These are phyloP conservation scores for Porites divaricata DNA, from an alignment of 92 coral and sea anemone species.

Conservation along the genomic window DNA sequence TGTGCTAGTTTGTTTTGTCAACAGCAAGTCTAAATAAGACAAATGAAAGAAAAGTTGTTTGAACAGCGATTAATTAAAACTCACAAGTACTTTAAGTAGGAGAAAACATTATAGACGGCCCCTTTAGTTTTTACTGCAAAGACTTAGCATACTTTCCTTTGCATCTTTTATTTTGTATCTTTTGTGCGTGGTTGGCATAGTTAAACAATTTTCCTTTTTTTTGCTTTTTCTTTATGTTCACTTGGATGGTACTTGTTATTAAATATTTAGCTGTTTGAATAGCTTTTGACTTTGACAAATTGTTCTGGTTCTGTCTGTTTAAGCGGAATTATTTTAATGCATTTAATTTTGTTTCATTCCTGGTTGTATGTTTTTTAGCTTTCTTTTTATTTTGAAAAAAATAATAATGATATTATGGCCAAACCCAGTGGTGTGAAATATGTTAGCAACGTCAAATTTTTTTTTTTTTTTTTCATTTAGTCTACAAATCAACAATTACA, in stretches of 20 bases:
- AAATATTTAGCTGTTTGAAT: neutral
- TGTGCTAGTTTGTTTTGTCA: neutral
- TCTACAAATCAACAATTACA: no score
- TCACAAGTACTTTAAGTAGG: slow-evolving; percentile 2
- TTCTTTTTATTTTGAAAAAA: no score
- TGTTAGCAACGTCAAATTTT: no score
- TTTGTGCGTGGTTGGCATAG: no score
- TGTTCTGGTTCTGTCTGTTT: neutral
- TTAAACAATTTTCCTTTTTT: no score
- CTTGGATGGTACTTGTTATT: neutral
- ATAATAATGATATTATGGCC: no score
- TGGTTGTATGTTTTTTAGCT: no score
- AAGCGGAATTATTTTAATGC: no score
- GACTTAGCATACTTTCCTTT: neutral
- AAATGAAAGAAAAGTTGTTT: neutral
- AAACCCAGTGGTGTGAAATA: no score
- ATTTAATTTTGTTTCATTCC: no score
- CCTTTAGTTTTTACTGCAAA: neutral
- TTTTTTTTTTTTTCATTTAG: no score
- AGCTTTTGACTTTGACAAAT: neutral
- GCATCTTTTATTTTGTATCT: neutral
- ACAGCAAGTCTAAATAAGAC: neutral
- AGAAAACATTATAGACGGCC: neutral
- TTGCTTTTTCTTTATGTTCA: neutral
- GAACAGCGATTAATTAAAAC: slow-evolving; percentile 13